Conservation (phyloP, 2,113 vertebrate genomes). For the Epinephelus lanceolatus region DNA sequence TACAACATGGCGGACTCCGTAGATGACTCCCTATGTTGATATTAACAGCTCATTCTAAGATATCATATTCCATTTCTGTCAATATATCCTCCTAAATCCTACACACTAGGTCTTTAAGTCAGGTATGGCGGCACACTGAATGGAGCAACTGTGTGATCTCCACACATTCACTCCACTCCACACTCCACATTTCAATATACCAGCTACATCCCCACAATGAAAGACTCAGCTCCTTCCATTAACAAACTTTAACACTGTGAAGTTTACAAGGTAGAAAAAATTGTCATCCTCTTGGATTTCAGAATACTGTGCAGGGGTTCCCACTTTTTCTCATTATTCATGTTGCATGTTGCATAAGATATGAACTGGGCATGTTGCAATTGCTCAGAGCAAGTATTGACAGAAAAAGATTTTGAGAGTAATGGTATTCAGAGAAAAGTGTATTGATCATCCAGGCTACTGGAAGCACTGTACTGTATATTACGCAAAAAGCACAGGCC, state of each 20-base stretch:
- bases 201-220: neutral
- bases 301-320: no score
- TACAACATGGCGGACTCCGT: no score
- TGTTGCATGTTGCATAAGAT: neutral
- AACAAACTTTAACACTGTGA: neutral
- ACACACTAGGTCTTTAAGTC: no score
- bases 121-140: neutral
- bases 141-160: neutral
- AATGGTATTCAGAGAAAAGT: constrained; percentile 23
- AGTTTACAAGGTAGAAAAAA: neutral
- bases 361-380: constrained; percentile 19
- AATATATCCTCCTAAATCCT: no score
- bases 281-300: no score
- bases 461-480: neutral
- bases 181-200: neutral
- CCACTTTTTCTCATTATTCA: neutral
- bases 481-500: constrained; percentile 19
- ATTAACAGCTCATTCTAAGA: no score
- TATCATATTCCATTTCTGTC: no score
- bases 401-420: neutral
- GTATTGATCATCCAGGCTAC: constrained; percentile 18
- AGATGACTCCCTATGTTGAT: no score
- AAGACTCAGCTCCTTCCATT: neutral
- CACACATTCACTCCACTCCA: no score
- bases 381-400: neutral